A percentile compares a stretch with the other conserved stretches of the same genome.
Evolutionary conservation across 2,888 invertebrate genomes (phyloP).

Genomic region (Schrankia costaestrigalis): DNA sequence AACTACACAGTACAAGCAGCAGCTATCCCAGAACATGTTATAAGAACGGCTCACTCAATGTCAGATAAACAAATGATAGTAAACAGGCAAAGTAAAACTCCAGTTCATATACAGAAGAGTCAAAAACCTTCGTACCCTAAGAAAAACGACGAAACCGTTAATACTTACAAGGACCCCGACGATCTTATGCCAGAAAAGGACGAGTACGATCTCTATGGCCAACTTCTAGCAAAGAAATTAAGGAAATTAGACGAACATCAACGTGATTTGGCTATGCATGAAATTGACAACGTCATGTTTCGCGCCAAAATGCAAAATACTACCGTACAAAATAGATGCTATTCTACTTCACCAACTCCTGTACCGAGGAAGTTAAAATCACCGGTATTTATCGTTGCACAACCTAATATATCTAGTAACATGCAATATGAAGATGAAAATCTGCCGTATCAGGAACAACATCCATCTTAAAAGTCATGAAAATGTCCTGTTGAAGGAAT

Average conservation of each 20-base stretch:
- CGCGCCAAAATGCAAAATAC: constrained; percentile 58
- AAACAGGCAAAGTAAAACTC: no score
- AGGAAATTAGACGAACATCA: constrained; percentile 65
- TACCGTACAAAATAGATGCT: constrained; percentile 36
- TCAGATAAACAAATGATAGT: no score
- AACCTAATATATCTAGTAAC: constrained; percentile 33
- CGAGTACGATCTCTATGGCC: constrained; percentile 67
- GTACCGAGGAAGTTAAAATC: constrained; percentile 51
- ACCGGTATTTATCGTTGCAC: constrained; percentile 55
- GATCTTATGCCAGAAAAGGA: constrained; percentile 47
- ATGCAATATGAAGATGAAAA: constrained; percentile 57
- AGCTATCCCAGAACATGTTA: no score
- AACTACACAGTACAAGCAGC: no score
- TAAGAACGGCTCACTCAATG: no score
- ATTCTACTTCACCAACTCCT: constrained; percentile 47
- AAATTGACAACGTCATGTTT: constrained; percentile 71
- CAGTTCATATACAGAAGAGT: no score
- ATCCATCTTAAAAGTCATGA: constrained; percentile 20
- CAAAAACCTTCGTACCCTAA: constrained; percentile 22
- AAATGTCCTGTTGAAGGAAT: background rate
- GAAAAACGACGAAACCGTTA: constrained; percentile 38
- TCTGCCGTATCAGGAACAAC: constrained; percentile 45
- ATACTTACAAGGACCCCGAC: constrained; percentile 31
- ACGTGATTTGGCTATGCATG: constrained; percentile 69
- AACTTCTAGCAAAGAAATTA: constrained; percentile 66